Base-by-base conservation (phyloP, 2,797 vertebrate genomes). In the Heliangelus exortis region DNA sequence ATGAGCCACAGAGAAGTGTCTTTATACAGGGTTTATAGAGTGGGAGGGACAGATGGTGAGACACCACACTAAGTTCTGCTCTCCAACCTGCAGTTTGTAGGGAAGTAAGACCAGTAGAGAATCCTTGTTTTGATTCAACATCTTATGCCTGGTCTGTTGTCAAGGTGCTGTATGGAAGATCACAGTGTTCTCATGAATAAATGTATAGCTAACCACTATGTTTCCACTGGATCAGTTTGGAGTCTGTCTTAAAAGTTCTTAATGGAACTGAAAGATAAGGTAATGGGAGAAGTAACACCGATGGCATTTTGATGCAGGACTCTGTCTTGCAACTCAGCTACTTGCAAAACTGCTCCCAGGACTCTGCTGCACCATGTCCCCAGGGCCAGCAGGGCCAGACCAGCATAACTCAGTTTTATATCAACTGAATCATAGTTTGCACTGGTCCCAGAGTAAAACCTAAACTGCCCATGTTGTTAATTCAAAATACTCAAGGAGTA, bases 211-310 rank as follows among this genome's bases (percentile, higher is more conserved):
- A 84, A 77, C 29, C 0, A 7, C 51, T 85, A 7, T 69, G 7
- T 66, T 85, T 73, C 45, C 87, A 47, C 25, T 15, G 20, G 43
- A 76, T 80, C 75, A 29, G 10, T 58, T n/a, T 87, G 48, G 15
- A 82, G 16, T 9, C 63, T 9, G 3, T 73, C 59, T 8, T 68
- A 53, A 89, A 25, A 28, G 85, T 96, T 92, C 68, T 33, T 47
- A 57, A 26, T 53, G 19, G 58, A 88, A 8, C 62, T 95, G 50
- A 91, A 87, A 84, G 71, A 79, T 59, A 95, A 87, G 8, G 26
- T 31, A 89, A 25, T 58, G 59, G 31, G 16, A 45, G 12, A 90
- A 79, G 19, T 43, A 80, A 79, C 39, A 31, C 51, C 78, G 57
- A 73, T 19, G 71, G 18, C 9, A 39, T 33, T 90, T 84, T 66